Conservation (phyloP, 2,888 invertebrate species). For the Agonum fuliginosum region DNA sequence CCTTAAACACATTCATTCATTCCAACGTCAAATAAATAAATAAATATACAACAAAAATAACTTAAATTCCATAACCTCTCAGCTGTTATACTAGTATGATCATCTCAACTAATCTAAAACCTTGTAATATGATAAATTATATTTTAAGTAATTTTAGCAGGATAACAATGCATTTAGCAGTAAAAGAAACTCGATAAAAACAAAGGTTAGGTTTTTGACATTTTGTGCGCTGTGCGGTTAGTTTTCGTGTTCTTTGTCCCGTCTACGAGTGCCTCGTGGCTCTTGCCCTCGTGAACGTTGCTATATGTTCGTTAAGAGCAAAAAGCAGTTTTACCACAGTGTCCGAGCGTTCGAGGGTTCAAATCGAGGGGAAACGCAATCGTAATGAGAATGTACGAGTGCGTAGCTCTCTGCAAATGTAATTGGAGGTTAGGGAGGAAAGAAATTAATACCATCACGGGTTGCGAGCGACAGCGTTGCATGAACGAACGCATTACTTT, state of each 20-base stretch:
- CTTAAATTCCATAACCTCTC: no score
- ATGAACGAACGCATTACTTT: conserved; percentile 55
- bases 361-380: conserved; percentile 35
- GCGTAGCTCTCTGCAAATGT: conserved; percentile 46
- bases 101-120: no score
- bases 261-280: not conserved
- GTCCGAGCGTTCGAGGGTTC: conserved; percentile 30
- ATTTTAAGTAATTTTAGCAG: no score
- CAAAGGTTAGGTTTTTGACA: conserved; percentile 8
- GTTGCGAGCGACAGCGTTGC: conserved; percentile 39
- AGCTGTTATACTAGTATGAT: no score
- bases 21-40: no score
- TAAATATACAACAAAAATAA: no score
- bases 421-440: conserved; percentile 51
- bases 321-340: conserved; percentile 10
- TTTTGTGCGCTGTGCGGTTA: not conserved
- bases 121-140: no score
- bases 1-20: no score
- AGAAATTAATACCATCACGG: conserved; percentile 55
- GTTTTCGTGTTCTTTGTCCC: not conserved
- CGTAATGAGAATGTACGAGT: conserved; percentile 52
- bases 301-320: conserved; percentile 9
- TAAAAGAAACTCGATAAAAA: conserved; percentile 16
- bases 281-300: not conserved
- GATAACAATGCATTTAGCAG: no score